Base-by-base conservation (phyloP, 2,888 invertebrate genomes). In the Cheilosia soror region DNA sequence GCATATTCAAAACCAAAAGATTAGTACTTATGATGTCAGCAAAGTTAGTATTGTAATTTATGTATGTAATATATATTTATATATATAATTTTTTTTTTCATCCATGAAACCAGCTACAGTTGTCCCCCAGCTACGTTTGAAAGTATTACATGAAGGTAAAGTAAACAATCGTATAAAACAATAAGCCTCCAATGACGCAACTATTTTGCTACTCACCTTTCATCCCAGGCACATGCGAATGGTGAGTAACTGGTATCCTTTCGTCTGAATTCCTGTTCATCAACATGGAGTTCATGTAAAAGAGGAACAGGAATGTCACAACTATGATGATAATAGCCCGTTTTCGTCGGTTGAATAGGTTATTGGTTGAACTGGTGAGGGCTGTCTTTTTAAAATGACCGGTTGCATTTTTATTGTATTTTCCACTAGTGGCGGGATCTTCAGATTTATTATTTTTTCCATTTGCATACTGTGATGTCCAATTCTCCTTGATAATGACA, bases 191-290 rank as follows among this genome's bases (percentile, higher is more conserved):
- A 55, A 53, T 58, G 27, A 4, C 33, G 42, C 33, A 47, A 31
- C 53, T 55, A 40, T 9, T 62, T 7, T 15, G 31, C 29, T 27
- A 80, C 88, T 88, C 83, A 92, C 92, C 92, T 89, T 90, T 91
- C 91, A 91, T 91, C 77, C 91, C 91, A 77, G 90, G 88, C 13
- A 91, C 91, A 87, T 89, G 90, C 29, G 92, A 92, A 75, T 90
- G 88, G 77, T 90, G 91, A 76, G 90, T 86, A 4, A 91, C 90
- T 4, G 89, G 88, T 6, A 91, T 89, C 65, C 88, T 86, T 47
- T 90, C 89, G 13, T 88, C 86, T 1, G 87, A 86, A 77, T 88
- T 87, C 85, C 89, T 71, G 49, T 66, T 86, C 86, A 88, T 88
- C 77, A 80, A 68, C 76, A 89, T 76, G 83, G 90, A 72, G 88